Percentiles rank a stretch among this genome's conserved stretches.
Conservation (phyloP, 2,888 invertebrate species). For the Poecilobothrus nobilitatus region DNA sequence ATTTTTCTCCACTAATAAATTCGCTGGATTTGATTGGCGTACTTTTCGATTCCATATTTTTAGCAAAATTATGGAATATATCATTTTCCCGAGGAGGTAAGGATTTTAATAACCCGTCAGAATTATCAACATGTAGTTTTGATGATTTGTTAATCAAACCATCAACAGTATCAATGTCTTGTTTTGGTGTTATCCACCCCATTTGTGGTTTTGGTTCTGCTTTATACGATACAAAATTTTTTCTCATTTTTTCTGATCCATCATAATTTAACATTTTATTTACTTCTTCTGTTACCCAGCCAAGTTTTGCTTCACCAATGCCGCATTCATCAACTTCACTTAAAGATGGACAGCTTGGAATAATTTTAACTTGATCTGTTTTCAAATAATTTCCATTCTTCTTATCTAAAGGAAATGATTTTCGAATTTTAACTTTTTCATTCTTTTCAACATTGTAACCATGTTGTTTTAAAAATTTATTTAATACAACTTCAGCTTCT, state of each 20-base stretch:
- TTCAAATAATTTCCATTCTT: neutral
- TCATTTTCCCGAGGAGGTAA: conserved; percentile 5
- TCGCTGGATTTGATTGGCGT: conserved; percentile 36
- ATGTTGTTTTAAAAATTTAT: conserved; percentile 28
- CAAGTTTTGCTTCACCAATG: conserved; percentile 16
- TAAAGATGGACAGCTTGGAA: conserved; percentile 33
- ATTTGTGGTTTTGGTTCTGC: conserved; percentile 26
- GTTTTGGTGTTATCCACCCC: conserved; percentile 33
- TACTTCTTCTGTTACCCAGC: conserved; percentile 20
- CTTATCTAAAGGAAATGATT: neutral
- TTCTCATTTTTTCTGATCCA: conserved; percentile 23
- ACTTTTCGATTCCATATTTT: conserved; percentile 36
- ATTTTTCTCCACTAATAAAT: conserved; percentile 20
- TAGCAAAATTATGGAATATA: conserved; percentile 34
- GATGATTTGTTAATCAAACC: conserved; percentile 27
- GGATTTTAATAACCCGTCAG: conserved; percentile 29
- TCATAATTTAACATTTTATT: conserved; percentile 18
- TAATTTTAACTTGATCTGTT: conserved; percentile 13
- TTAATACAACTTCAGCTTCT: conserved; percentile 28
- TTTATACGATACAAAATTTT: conserved; percentile 25
- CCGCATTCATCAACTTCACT: conserved; percentile 30
- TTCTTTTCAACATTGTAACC: neutral
- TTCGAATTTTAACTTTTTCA: neutral
- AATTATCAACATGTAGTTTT: conserved; percentile 37
- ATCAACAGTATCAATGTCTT: conserved; percentile 40